Evolutionary conservation across 2,888 invertebrate species (phyloP).

Genomic region (Nematopogon swammerdamellus): DNA sequence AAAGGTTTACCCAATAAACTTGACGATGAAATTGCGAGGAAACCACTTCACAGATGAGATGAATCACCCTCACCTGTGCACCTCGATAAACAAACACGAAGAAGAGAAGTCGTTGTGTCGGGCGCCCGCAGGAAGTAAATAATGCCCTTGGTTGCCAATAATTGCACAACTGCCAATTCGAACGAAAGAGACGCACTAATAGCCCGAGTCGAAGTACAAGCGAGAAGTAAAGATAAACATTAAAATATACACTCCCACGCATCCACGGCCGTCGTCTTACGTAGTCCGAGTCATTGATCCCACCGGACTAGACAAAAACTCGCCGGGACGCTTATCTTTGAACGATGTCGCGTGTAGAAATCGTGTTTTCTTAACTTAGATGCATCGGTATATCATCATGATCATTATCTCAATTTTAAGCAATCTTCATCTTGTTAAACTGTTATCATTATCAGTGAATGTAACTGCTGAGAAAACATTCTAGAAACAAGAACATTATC

Average conservation of each 20-base stretch:
- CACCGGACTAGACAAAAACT: not conserved
- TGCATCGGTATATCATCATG: too few species aligned
- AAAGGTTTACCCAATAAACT: too few species aligned
- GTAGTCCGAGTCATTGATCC: not conserved
- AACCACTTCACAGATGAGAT: not conserved
- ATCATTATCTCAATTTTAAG: too few species aligned
- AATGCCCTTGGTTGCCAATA: conserved; percentile 42
- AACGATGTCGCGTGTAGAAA: too few species aligned
- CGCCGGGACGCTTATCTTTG: not conserved
- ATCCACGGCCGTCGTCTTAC: conserved; percentile 12
- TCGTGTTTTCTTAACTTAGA: too few species aligned
- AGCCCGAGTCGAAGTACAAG: not conserved
- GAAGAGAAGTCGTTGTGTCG: not conserved
- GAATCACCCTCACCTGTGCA: conserved; percentile 27
- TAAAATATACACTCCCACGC: conserved; percentile 32
- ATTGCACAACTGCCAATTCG: conserved; percentile 31
- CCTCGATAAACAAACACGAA: conserved; percentile 19
- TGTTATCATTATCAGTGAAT: too few species aligned
- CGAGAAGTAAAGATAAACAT: conserved; percentile 19
- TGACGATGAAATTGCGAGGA: too few species aligned
- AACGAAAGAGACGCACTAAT: not conserved
- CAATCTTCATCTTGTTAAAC: too few species aligned
- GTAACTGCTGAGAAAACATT: too few species aligned
- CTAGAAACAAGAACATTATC: too few species aligned
- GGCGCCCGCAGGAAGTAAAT: conserved; percentile 18